Evolutionary conservation across 2,797 vertebrate genomes (phyloP), one percentile per base, ranked within the genome.

Genomic region (Stomatorhinus walkeri): DNA sequence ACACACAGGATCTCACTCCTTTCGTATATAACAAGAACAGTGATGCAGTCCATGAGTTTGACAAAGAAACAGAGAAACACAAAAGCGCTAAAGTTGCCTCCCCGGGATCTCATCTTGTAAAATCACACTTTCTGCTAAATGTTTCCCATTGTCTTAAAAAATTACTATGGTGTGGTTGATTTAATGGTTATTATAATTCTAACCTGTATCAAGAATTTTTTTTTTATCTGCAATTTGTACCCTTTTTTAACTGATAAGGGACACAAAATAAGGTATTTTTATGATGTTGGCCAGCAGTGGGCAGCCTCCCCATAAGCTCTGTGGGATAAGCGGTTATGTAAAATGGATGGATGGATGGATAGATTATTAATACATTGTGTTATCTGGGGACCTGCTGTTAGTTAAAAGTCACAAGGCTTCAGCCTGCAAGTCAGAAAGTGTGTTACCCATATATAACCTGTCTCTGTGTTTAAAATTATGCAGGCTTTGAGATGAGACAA

Each of bases 401-500:
- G 56, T 64, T 87, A 87, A 68, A 87, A 87, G 84, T 89, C 61
- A 76, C 46, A 87, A 86, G 83, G 61, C 28, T 72, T 89, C 56
- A 86, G 88, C 48, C 79, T 48, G 48, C 10, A 87, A 89, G 85
- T 32, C 43, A 87, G 51, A 28, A 86, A 61, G 56, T 32, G 24
- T 32, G 88, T 64, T 89, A 59, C n/a, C 48, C 88, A 40, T 89
- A 16, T 32, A 68, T 68, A 84, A 40, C 24, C 49, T n/a, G 86
- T 36, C 88, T 59, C 88, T 89, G 91, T 89, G 89, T 91, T 43
- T 1, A 4, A 59, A 85, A 89, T 49, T 28, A 19, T 88, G 88
- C 52, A 28, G 89, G 90, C 52, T 81, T 52, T 43, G 87, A 79
- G 19, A 87, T 89, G 68, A 87, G 89, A 92, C 72, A 93, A 88